Base-by-base conservation (phyloP, 2,888 invertebrate genomes). In the Hermaeophaga mercurialis region DNA sequence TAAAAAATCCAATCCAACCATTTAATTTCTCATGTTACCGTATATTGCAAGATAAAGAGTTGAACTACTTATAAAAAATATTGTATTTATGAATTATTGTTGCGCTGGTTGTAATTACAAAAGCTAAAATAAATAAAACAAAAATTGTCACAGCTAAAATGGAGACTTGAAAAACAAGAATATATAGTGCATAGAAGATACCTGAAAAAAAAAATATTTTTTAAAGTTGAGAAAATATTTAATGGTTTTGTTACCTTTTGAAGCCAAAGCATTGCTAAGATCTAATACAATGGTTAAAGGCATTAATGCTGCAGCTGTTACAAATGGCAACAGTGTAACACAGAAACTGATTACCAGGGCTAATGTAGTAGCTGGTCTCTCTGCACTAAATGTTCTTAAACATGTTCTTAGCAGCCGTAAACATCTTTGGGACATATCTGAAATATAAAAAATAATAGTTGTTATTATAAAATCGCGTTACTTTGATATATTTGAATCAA, bases 251-350 rank as follows among this genome's bases (percentile, higher is more conserved):
- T 44, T 54, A 65, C 65, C 65, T 57, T 65, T 60, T 7, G 50
- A 55, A 14, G 57, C 44, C 43, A 65, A 14, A 38, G 56, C 59
- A 22, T 50, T 39, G 11, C 59, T 53, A 9, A 61, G 33, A 34
- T 59, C 53, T 24, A 68, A 28, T 18, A 68, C 19, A 11, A 65
- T 26, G 34, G 63, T 61, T 17, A 68, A 17, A 6, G 68, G 67
- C 62, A 62, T 66, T 43, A 68, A 52, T 1, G 64, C 61, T n/a
- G 63, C 49, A 24, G 64, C 62, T 26, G 66, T 64, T n/a, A 68
- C 58, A 24, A 65, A 26, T 15, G 68, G 68, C 11, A 68, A 41
- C 8, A 66, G 47, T 5, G 58, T 34, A 26, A 64, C 59, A 38
- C 60, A 54, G 33, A 55, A 47, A 9, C 61, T 41, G 34, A 68